Evolutionary conservation across 2,113 vertebrate genomes (phyloP), one percentile per base, ranked within the genome.

Genomic region (Nothoprocta perdicaria): DNA sequence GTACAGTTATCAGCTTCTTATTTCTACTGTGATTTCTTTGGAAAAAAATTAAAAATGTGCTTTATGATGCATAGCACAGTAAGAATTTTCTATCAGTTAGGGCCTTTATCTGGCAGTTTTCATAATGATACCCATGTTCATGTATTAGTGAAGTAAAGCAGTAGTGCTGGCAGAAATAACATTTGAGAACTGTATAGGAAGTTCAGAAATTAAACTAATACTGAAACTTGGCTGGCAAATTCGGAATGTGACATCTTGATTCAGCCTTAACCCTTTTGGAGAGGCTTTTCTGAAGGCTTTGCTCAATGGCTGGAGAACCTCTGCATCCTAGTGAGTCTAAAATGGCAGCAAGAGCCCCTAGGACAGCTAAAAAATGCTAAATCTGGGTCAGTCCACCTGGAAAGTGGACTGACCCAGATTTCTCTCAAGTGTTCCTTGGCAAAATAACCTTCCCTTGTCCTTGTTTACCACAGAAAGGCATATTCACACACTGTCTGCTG

Each of bases 21-120:
- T 82, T 86, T 86, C 81, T 75, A 18, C n/a, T 80, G 27, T 78
- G 71, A 67, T 80, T 88, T 89, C 57, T 95, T 80, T 86, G 48
- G 61, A 43, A 78, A 92, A 88, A 41, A 87, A 46, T 63, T 91
- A 88, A 93, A 41, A 1, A 57, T 68, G 52, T 84, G 73, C 52
- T 94, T 92, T 91, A 78, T 84, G 77, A 79, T 88, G 77, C 69
- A 35, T 53, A 29, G 45, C 88, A 68, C 33, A 46, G 80, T 83
- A 75, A 77, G 66, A 81, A 35, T 77, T 91, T 86, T 71, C 68
- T 71, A n/a, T 91, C 89, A 85, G 52, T 76, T 79, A 80, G 41
- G n/a, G 27, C 31, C 43, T 91, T 89, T 86, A 80, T 89, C 26
- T 35, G 43, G 53, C 50, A n/a, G 57, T 76, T 90, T 86, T 31